phyloP scores from a whole-genome alignment of 2,888 invertebrate species.

The Galerucella pusilla region DNA sequence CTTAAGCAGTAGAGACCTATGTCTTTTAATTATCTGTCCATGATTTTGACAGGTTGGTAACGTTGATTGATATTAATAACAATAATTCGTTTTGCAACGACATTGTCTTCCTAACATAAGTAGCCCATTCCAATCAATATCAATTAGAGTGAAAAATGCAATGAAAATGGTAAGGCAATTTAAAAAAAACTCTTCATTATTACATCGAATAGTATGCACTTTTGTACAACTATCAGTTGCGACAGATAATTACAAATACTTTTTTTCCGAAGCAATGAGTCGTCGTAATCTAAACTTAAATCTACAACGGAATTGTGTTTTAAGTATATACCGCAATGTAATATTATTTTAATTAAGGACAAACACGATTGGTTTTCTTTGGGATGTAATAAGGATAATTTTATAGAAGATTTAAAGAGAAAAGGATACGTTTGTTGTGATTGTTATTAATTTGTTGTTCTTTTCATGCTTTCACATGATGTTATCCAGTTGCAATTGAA shows the following conservation, averaged over 20 bases:
- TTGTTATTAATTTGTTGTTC: constrained; percentile 24
- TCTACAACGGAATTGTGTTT: constrained; percentile 44
- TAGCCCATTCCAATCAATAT: neutral
- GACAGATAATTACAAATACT: constrained; percentile 43
- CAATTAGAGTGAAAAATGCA: neutral
- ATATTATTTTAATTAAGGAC: constrained; percentile 41
- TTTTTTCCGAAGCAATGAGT: constrained; percentile 44
- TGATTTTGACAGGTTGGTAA: too few relatives aligned
- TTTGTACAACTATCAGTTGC: constrained; percentile 6
- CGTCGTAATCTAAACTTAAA: constrained; percentile 40
- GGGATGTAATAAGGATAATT: constrained; percentile 38
- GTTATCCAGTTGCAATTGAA: neutral
- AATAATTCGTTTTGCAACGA: too few relatives aligned
- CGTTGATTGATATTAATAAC: too few relatives aligned
- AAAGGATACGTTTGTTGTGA: constrained; percentile 18
- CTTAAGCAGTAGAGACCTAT: too few relatives aligned
- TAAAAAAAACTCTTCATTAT: neutral
- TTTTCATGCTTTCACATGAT: constrained; percentile 5
- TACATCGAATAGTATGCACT: neutral
- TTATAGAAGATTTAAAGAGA: constrained; percentile 20
- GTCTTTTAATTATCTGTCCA: too few relatives aligned
- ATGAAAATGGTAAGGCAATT: too few relatives aligned
- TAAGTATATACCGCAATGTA: constrained; percentile 41
- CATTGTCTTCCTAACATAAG: too few relatives aligned
- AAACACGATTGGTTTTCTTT: constrained; percentile 38